Percentiles rank a stretch among this genome's conserved stretches.
phyloP scores from a whole-genome alignment of 2,113 vertebrate genomes.

The Charadrius vociferus region DNA sequence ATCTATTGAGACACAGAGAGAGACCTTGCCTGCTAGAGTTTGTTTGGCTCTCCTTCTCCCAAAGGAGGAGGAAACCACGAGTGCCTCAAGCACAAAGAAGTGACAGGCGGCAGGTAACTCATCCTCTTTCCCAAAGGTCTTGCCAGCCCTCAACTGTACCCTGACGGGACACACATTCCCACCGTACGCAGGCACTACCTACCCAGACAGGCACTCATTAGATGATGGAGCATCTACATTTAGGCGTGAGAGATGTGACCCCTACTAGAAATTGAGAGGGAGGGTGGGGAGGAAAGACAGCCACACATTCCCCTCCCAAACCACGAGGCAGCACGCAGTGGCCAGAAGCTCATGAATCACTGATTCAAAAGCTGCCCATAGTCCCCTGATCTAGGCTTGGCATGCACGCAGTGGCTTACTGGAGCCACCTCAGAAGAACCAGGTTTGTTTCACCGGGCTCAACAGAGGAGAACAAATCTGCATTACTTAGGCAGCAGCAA shows the following conservation, averaged over 20 bases:
- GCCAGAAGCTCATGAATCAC: neutral
- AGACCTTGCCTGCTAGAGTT: neutral
- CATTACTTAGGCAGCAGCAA: neutral
- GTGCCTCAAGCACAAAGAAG: neutral
- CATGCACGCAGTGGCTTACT: accelerated
- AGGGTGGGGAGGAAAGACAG: neutral
- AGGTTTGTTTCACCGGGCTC: neutral
- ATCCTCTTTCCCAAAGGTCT: neutral
- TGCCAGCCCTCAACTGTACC: neutral
- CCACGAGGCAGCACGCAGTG: accelerated
- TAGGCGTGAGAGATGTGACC: accelerated
- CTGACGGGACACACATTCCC: too few species aligned
- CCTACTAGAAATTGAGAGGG: neutral
- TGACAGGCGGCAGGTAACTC: neutral
- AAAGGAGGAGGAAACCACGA: neutral
- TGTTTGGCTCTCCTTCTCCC: neutral
- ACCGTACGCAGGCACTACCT: accelerated
- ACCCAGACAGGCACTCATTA: neutral
- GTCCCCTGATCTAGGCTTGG: neutral
- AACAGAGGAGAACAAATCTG: neutral
- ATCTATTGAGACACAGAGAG: neutral
- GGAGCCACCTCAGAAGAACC: neutral
- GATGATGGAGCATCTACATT: neutral
- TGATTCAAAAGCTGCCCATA: neutral
- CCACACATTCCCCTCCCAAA: neutral